Base-by-base conservation (phyloP, 2,113 vertebrate genomes). In the Caloenas nicobarica region DNA sequence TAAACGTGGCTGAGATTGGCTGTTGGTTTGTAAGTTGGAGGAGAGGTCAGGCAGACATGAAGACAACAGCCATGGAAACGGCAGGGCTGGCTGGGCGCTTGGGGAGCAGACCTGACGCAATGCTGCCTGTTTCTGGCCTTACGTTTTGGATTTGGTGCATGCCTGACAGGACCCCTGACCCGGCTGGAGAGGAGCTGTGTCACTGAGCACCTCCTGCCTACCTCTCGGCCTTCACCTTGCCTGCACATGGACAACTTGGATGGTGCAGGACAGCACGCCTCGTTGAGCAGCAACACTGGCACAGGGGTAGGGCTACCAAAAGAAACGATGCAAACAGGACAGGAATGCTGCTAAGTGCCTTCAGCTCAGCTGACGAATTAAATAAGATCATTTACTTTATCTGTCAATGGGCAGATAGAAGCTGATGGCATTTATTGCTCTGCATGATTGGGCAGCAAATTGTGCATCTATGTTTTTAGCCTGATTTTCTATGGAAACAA, bases 401-500 rank as follows among this genome's bases (percentile, higher is more conserved):
- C 93, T 93, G 83, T 95, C 93, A 96, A 69, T 94, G 90, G 86
- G 80, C 62, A 95, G 92, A 94, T 19, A 96, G 90, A 90, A 96
- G 53, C 53, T 94, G 90, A 90, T 93, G 92, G 77, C 83, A 69
- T 76, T 66, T 92, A 95, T 64, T 64, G 83, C 88, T 86, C 44
- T 2, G 76, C 95, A 93, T 91, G 90, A 86, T 84, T 2, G 1
- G 80, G 88, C 91, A 94, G 90, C 88, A 97, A 95, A 97, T 92
- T 76, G 86, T 81, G 91, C 92, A 91, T 92, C 73, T 94, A 91
- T 95, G 91, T 96, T 96, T 95, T 95, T 93, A 96, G 65, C 61
- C 77, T 69, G 81, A 92, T 97, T 91, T 97, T 94, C 72, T 93
- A 88, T 50, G 91, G 86, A 95, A 97, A 95, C 91, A 87, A 93